phyloP scores from a whole-genome alignment of 2,888 invertebrate genomes.

The Lycaena phlaeas region DNA sequence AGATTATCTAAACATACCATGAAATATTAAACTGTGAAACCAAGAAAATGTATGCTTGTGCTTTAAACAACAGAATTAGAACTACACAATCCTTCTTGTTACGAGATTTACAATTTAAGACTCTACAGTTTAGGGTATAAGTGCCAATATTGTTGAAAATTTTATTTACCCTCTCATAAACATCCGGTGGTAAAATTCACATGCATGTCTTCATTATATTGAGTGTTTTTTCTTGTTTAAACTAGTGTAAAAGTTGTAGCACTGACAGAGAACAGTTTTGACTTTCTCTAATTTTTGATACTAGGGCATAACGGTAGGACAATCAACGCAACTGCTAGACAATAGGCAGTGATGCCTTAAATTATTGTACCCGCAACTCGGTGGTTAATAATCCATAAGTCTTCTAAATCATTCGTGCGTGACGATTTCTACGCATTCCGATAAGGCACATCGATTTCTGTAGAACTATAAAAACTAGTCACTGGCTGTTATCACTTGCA shows the following conservation, averaged over 20 bases:
- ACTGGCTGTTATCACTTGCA: constrained; percentile 19
- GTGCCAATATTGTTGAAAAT: constrained; percentile 13
- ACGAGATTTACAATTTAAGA: constrained; percentile 12
- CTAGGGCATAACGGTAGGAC: constrained; percentile 32
- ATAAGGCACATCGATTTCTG: constrained; percentile 18
- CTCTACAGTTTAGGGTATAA: constrained; percentile 14
- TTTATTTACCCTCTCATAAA: constrained; percentile 24
- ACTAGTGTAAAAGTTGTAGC: constrained; percentile 3
- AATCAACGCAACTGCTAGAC: constrained; percentile 47
- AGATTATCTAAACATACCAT: constrained; percentile 6
- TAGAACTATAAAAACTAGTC: constrained; percentile 18
- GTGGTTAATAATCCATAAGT: constrained; percentile 45
- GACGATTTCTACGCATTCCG: constrained; percentile 46
- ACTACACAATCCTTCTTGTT: constrained; percentile 9
- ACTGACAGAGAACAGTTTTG: neutral
- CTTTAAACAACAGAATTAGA: constrained; percentile 17
- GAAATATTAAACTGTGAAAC: constrained; percentile 12
- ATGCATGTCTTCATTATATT: constrained; percentile 32
- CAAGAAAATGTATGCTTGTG: constrained; percentile 13
- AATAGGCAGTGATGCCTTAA: constrained; percentile 49
- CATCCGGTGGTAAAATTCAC: constrained; percentile 40
- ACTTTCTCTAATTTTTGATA: constrained; percentile 10
- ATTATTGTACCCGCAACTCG: constrained; percentile 42
- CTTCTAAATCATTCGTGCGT: constrained; percentile 42
- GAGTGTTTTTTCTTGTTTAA: constrained; percentile 47